phyloP scores from a whole-genome alignment of 2,797 vertebrate genomes.

The Streptopelia turtur region DNA sequence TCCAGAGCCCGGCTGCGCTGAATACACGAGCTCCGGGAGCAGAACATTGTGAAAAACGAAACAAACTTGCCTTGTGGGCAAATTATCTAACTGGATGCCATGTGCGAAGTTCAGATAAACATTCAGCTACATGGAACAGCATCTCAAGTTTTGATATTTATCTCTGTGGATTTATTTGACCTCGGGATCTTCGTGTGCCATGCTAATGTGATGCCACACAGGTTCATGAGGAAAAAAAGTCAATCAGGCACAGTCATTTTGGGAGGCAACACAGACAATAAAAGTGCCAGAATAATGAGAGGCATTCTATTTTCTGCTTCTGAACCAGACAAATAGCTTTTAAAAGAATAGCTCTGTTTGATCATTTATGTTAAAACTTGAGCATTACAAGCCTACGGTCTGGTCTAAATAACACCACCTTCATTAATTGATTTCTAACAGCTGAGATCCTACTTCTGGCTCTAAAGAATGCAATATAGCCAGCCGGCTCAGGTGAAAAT shows the following conservation, averaged over 20 bases:
- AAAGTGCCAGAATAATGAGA: not conserved
- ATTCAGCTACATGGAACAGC: slow-evolving; percentile 5
- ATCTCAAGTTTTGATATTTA: slow-evolving; percentile 57
- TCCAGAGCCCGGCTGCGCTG: slow-evolving; percentile 51
- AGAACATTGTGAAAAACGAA: slow-evolving; percentile 62
- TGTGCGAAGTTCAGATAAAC: slow-evolving; percentile 59
- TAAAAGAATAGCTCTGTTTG: not conserved
- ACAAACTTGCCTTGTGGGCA: slow-evolving; percentile 47
- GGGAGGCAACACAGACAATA: not conserved
- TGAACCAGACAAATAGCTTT: slow-evolving; percentile 50
- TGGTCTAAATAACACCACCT: slow-evolving; percentile 56
- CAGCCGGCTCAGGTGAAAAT: slow-evolving; percentile 38
- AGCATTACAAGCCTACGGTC: slow-evolving; percentile 39
- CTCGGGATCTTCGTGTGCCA: slow-evolving; percentile 53
- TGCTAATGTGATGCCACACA: not conserved
- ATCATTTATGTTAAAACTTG: slow-evolving; percentile 46
- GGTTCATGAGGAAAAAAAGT: not conserved
- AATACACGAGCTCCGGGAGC: slow-evolving; percentile 69
- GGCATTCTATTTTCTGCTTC: slow-evolving; percentile 20
- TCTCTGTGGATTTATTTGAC: slow-evolving; percentile 60
- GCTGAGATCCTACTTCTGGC: slow-evolving; percentile 39
- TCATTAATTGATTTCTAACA: slow-evolving; percentile 60
- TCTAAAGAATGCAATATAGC: slow-evolving; percentile 32
- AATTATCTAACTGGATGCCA: slow-evolving; percentile 65
- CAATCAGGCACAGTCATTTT: not conserved